Percentiles rank a stretch among this genome's conserved stretches.
phyloP scores from a whole-genome alignment of 2,113 vertebrate genomes.

The Sigmodon hispidus region DNA sequence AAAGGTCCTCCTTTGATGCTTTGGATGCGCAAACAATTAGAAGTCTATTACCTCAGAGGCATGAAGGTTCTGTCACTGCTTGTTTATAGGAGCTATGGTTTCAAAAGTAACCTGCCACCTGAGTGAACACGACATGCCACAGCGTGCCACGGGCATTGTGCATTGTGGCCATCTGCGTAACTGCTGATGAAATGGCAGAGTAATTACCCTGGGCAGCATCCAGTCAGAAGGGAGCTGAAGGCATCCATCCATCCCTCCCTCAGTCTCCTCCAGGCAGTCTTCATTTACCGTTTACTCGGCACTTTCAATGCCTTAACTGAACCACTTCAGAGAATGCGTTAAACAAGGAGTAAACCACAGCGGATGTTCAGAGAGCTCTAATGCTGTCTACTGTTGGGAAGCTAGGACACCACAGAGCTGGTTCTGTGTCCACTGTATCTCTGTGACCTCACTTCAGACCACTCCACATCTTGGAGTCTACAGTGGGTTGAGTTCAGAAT shows the following conservation, averaged over 20 bases:
- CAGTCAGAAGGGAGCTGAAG: background rate
- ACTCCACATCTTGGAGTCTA: background rate
- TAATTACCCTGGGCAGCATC: background rate
- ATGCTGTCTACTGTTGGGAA: background rate
- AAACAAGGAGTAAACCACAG: background rate
- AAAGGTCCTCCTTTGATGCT: background rate
- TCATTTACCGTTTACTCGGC: background rate
- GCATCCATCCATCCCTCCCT: background rate
- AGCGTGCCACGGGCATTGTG: no score
- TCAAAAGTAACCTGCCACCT: conserved; percentile 34
- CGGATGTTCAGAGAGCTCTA: background rate
- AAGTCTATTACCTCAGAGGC: background rate
- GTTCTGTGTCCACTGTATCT: background rate
- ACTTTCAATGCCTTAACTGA: background rate
- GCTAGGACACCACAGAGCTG: background rate
- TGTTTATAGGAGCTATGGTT: conserved; percentile 16
- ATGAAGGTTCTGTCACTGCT: background rate
- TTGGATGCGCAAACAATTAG: background rate
- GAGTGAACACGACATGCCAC: background rate
- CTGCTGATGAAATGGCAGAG: background rate
- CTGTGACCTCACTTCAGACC: background rate
- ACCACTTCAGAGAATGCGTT: background rate
- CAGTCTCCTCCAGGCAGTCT: background rate
- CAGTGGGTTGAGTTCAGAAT: background rate
- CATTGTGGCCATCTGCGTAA: background rate